A percentile compares a stretch with the other conserved stretches of the same genome.
phyloP scores from a whole-genome alignment of 2,113 vertebrate species.

The Peromyscus californicus region DNA sequence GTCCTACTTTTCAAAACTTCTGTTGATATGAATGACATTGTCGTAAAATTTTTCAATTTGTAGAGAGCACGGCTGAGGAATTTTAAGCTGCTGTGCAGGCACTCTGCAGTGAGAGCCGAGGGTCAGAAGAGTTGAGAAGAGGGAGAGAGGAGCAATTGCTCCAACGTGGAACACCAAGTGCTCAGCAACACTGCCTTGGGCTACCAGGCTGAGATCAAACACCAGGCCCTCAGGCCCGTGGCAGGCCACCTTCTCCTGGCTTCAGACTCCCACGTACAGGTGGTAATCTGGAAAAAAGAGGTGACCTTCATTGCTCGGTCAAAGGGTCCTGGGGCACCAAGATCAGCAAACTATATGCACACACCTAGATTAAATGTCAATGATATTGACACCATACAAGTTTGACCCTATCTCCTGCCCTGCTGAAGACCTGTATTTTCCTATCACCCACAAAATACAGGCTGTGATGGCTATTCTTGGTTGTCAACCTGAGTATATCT shows the following conservation, averaged over 20 bases:
- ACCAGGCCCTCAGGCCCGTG: background rate
- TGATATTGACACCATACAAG: conserved; percentile 17
- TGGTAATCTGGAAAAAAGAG: background rate
- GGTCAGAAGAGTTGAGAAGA: background rate
- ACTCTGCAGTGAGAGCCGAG: background rate
- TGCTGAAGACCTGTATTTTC: conserved; percentile 48
- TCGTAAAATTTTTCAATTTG: conserved; percentile 78
- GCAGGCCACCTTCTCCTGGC: background rate
- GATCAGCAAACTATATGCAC: conserved; percentile 20
- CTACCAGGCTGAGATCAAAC: conserved; percentile 47
- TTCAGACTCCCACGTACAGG: background rate
- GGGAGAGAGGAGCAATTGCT: background rate
- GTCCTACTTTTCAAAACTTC: conserved; percentile 75
- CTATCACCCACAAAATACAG: conserved; percentile 30
- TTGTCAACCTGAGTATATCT: background rate
- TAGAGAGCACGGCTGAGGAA: conserved; percentile 39
- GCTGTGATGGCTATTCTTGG: background rate
- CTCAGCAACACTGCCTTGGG: background rate
- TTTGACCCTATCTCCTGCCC: background rate
- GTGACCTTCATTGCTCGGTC: background rate
- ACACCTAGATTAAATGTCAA: conserved; percentile 43
- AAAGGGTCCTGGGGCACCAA: background rate
- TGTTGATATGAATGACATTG: conserved; percentile 72
- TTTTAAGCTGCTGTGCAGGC: conserved; percentile 49
- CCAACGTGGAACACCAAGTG: background rate